Conservation (phyloP, 2,888 invertebrate species). For the Amblyjoppa proteus region DNA sequence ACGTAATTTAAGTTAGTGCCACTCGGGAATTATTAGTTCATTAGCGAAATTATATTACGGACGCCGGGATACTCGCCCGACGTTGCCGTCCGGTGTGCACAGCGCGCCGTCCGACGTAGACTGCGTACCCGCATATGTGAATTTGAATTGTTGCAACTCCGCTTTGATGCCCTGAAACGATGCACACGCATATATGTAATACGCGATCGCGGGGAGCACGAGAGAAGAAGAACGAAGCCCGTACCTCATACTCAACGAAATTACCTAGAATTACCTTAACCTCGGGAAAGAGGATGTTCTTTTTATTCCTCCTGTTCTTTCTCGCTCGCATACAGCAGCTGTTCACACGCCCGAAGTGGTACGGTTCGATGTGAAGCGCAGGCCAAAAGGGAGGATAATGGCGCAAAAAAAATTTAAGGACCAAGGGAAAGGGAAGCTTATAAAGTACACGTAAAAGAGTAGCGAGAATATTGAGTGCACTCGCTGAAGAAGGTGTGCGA, state of each 20-base stretch:
- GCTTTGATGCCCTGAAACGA: neutral
- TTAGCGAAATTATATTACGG: slow-evolving; percentile 64
- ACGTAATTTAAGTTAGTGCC: slow-evolving; percentile 51
- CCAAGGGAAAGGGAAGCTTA: neutral
- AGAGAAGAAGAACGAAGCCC: slow-evolving; percentile 24
- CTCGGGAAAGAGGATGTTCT: slow-evolving; percentile 56
- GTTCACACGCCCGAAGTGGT: slow-evolving; percentile 29
- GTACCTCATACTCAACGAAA: slow-evolving; percentile 57
- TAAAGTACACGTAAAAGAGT: neutral
- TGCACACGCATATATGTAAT: neutral
- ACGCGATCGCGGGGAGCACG: neutral
- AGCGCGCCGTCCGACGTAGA: neutral
- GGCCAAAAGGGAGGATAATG: neutral
- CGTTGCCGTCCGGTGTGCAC: slow-evolving; percentile 12
- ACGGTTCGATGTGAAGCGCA: slow-evolving; percentile 16
- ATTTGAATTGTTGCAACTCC: slow-evolving; percentile 16
- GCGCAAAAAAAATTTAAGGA: slow-evolving; percentile 10
- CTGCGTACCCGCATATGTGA: neutral
- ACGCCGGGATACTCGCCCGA: slow-evolving; percentile 21
- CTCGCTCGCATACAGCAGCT: slow-evolving; percentile 46
- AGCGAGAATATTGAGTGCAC: neutral
- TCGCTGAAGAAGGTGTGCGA: neutral
- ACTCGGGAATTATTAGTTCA: slow-evolving; percentile 62
- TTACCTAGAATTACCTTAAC: slow-evolving; percentile 61
- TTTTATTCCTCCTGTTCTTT: slow-evolving; percentile 37